phyloP scores from a whole-genome alignment of 2,113 vertebrate genomes.

The Chaetura pelagica region DNA sequence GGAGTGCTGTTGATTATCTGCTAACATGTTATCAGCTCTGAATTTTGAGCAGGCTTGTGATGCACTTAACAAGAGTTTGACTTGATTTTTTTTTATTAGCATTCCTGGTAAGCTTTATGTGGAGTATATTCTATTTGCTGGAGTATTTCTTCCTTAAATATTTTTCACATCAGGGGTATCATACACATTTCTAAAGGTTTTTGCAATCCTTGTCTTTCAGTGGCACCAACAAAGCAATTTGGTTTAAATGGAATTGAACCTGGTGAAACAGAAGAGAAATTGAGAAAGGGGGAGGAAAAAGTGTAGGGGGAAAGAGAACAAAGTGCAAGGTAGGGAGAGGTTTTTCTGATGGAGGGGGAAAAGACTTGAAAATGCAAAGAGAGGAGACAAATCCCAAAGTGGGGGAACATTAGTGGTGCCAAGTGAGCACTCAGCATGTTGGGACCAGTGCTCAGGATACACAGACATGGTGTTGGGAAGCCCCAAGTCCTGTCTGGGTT shows the following conservation, averaged over 20 bases:
- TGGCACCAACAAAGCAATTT: conserved; percentile 64
- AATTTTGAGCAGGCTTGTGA: neutral
- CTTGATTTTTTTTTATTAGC: neutral
- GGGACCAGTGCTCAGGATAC: neutral
- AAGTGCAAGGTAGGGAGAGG: neutral
- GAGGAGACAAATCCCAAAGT: neutral
- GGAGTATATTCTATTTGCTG: conserved; percentile 67
- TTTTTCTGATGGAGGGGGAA: neutral
- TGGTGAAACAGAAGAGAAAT: neutral
- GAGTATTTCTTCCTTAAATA: conserved; percentile 60
- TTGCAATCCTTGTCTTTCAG: conserved; percentile 10
- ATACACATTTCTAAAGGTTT: conserved; percentile 4
- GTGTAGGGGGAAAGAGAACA: neutral
- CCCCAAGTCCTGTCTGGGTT: neutral
- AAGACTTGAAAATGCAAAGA: neutral
- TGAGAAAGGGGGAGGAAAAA: neutral
- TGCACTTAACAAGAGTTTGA: conserved; percentile 5
- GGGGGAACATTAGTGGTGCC: fast-evolving
- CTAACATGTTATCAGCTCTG: neutral
- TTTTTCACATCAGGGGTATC: conserved; percentile 49
- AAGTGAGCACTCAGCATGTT: neutral
- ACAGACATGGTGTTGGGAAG: neutral
- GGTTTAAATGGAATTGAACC: conserved; percentile 60
- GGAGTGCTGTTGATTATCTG: neutral
- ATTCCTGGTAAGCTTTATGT: neutral